Base-by-base conservation (phyloP, 2,113 vertebrate species). In the Crotalus horridus region DNA sequence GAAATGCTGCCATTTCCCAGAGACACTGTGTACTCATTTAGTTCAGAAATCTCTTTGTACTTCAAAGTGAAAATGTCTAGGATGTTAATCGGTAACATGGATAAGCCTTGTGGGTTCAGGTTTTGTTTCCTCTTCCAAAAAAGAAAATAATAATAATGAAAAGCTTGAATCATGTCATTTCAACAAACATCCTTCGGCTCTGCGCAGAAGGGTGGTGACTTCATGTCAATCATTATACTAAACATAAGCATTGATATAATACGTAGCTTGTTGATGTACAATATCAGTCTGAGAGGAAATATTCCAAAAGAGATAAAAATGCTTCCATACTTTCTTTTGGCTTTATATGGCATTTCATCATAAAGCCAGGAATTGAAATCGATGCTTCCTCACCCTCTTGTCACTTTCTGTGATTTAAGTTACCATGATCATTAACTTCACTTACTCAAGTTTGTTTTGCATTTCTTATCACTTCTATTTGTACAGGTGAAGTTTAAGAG, bases 11-110 rank as follows among this genome's bases (percentile, higher is more conserved):
- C 91, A 94, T 93, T 94, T 95, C 94, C 33, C 0, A 53, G 94
- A 95, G 87, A 85, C 55, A 21, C 7, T 26, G 13, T 54, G 93
- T 81, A 85, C 89, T 21, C 23, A n/a, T 4, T 92, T 89, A 88
- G 88, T 93, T 69, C 54, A 81, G 90, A 94, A 93, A 95, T 39
- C 88, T 24, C 94, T 96, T 92, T 93, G 93, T 89, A 96, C 95
- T 94, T 94, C 92, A 10, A 91, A 86, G 92, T 48, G 81, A 87
- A 94, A 86, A 91, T 89, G 94, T 96, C 93, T 94, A 88, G 91
- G 48, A 87, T 61, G 94, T 93, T 91, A 93, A 95, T 96, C 61
- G 93, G 94, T 93, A 96, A 96, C 93, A 64, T 3, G 64, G 93
- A 94, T 91, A 94, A 96, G 91, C 91, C 92, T 90, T 1, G 6